Evolutionary conservation across 2,113 vertebrate species (phyloP).

Genomic region (Cyprinodon tularosa): DNA sequence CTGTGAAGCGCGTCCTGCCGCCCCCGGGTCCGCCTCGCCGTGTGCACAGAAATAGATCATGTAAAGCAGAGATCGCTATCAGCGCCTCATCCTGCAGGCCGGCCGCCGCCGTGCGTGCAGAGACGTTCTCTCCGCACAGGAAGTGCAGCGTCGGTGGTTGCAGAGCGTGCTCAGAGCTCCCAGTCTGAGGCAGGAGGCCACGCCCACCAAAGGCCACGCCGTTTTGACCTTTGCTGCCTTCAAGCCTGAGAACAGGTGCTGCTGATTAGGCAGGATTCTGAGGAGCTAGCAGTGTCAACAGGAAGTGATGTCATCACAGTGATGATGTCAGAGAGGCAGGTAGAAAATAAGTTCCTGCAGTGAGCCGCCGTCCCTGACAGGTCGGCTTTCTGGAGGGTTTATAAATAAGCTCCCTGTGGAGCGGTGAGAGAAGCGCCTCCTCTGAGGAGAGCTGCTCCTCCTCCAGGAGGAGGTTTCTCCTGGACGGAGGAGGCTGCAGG

Average conservation of each 20-base stretch:
- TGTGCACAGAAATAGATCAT: slow-evolving; percentile 58
- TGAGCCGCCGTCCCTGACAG: too few relatives aligned
- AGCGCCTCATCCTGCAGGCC: slow-evolving; percentile 17
- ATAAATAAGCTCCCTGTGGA: too few relatives aligned
- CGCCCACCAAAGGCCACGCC: too few relatives aligned
- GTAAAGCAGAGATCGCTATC: slow-evolving; percentile 56
- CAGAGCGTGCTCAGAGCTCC: slow-evolving; percentile 23
- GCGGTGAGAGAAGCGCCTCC: too few relatives aligned
- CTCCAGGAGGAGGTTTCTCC: too few relatives aligned
- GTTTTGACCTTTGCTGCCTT: neutral
- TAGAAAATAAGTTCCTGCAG: neutral
- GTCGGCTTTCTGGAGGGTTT: too few relatives aligned
- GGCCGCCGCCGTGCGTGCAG: slow-evolving; percentile 8
- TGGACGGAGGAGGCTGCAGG: too few relatives aligned
- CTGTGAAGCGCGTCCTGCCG: neutral
- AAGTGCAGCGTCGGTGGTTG: slow-evolving; percentile 42
- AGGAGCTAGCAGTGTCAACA: neutral
- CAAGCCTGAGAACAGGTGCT: neutral
- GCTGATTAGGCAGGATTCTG: neutral
- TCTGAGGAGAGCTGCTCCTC: too few relatives aligned
- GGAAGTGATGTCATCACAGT: neutral
- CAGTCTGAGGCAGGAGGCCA: too few relatives aligned
- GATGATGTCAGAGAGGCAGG: neutral
- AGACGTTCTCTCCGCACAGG: slow-evolving; percentile 23
- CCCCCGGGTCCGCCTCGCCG: slow-evolving; percentile 14